Base-by-base conservation (phyloP, 92 coral and sea anemone genomes). In the Galaxea fascicularis region DNA sequence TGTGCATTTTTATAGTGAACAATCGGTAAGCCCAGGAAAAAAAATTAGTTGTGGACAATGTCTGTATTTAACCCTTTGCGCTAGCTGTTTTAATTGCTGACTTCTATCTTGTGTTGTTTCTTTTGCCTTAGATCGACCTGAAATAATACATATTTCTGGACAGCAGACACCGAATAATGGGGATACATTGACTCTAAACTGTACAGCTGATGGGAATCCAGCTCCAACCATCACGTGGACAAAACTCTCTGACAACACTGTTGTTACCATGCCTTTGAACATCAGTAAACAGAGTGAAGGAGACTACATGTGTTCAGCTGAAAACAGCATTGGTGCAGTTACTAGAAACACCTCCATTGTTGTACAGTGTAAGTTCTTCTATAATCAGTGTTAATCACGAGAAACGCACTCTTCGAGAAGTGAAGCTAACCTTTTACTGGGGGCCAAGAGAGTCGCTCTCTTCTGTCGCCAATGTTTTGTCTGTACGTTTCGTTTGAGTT, bases 131-230 rank as follows among this genome's bases (percentile, higher is more conserved):
- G 89, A 89, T 54, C 49, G 29, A 24, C 82, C 92, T 26, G 21
- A 73, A 49, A 57, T 68, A 47, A 84, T 86, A 71, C 15, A 25
- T 30, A 77, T 89, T 31, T 54, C 66, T 56, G 79, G 1, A 18
- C 4, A 67, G 8, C 80, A 66, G 35, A 59, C 79, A 17, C 64
- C 80, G 47, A 29, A 15, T n/a, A 84, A 63, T 71, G 89, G 78
- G 17, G 65, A 39, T 5, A 30, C 35, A 4, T 17, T 78, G 59
- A 78, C 68, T 22, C 71, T 89, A 12, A 84, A 84, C 47, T 89
- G 89, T 44, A 83, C 77, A 63, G 84, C 89, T 0, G 70, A 82
- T 46, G 92, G 92, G 10, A 72, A 87, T 51, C 92, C 89, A 31
- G 4, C 14, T 8, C 73, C 89, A 29, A 56, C 3, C 49, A 77